These are phyloP conservation scores for Leuciscus idus DNA, from an alignment of 2,113 vertebrate species.

Conservation along the genomic window DNA sequence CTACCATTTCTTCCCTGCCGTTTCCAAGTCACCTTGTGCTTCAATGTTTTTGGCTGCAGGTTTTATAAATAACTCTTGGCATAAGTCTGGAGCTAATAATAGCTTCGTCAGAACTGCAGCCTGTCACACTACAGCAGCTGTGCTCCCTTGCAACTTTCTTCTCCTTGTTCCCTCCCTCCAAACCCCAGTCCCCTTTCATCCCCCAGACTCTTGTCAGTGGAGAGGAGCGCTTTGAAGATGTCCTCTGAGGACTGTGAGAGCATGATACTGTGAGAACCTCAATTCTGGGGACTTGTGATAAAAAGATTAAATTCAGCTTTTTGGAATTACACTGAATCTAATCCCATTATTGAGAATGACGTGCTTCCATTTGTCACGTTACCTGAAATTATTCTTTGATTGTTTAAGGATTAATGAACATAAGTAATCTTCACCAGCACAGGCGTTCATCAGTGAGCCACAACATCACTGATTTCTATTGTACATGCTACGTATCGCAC, in stretches of 20 bases:
- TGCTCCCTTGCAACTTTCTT: slow-evolving; percentile 32
- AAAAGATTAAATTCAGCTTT: neutral
- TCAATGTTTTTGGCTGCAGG: slow-evolving; percentile 45
- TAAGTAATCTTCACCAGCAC: slow-evolving; percentile 1
- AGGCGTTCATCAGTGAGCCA: neutral
- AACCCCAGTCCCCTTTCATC: slow-evolving; percentile 12
- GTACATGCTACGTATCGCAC: neutral
- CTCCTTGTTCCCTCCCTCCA: slow-evolving; percentile 6
- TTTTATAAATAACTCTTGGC: slow-evolving; percentile 61
- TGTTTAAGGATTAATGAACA: slow-evolving; percentile 8
- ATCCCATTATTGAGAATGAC: slow-evolving; percentile 16
- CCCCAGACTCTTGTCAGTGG: slow-evolving; percentile 24
- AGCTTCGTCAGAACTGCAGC: slow-evolving; percentile 59
- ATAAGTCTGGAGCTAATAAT: slow-evolving; percentile 62
- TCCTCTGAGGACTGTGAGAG: neutral
- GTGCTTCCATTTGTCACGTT: neutral
- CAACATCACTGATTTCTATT: slow-evolving; percentile 5
- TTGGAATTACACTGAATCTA: neutral
- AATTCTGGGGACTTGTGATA: neutral
- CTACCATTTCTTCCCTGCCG: neutral
- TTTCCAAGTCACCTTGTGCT: slow-evolving; percentile 58
- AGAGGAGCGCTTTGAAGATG: slow-evolving; percentile 13
- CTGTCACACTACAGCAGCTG: slow-evolving; percentile 55
- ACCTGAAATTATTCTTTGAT: slow-evolving; percentile 9
- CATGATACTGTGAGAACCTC: neutral